Evolutionary conservation across 2,797 vertebrate species (phyloP).

Genomic region (Scolopax bukidnonensis): DNA sequence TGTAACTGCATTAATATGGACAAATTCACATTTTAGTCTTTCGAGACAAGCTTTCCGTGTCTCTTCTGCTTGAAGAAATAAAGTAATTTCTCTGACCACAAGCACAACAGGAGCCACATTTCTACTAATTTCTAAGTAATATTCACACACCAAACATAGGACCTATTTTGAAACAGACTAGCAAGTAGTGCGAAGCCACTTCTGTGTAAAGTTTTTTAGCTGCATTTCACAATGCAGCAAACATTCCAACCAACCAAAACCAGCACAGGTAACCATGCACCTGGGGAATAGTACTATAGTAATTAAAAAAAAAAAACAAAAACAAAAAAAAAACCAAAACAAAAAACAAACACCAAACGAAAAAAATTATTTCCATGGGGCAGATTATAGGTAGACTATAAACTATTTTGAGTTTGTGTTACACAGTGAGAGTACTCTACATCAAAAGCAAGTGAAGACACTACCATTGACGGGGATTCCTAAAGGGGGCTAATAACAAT

Average conservation of each 20-base stretch:
- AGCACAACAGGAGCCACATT: not conserved
- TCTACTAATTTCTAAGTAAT: not conserved
- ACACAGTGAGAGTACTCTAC: accelerated
- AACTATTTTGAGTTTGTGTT: not conserved
- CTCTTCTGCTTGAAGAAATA: not conserved
- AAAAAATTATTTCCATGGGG: not conserved
- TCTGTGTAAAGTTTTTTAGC: not conserved
- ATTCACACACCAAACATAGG: accelerated
- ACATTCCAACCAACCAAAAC: not conserved
- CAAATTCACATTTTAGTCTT: not conserved
- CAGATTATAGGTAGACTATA: not conserved
- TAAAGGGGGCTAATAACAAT: accelerated
- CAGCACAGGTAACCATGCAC: not conserved
- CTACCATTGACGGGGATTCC: accelerated
- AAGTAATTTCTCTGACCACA: not conserved
- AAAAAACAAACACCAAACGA: too few relatives aligned
- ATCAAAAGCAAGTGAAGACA: accelerated
- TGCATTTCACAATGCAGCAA: accelerated
- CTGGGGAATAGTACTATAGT: not conserved
- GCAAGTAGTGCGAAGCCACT: accelerated
- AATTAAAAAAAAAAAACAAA: too few relatives aligned
- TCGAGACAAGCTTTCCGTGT: not conserved
- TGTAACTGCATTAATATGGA: not conserved
- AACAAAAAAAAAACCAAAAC: too few relatives aligned
- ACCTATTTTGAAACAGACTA: not conserved